Percentiles rank a stretch among this genome's conserved stretches.
phyloP scores from a whole-genome alignment of 2,113 vertebrate genomes.

The Holacanthus passer region DNA sequence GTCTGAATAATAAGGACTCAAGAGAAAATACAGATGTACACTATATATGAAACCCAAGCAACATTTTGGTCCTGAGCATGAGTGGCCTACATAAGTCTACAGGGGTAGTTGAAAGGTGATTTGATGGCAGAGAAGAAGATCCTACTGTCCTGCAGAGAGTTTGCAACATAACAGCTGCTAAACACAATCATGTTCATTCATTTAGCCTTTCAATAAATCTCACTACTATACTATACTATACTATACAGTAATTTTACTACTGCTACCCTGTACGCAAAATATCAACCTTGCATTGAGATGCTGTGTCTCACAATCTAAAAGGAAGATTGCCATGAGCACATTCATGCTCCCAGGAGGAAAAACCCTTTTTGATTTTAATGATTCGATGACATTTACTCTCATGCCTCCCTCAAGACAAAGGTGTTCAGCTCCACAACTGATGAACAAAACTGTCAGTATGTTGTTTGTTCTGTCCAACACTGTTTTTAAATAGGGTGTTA shows the following conservation, averaged over 20 bases:
- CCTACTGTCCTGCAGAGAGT: neutral
- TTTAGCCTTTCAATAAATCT: neutral
- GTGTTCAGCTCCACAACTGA: neutral
- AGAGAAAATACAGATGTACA: slow-evolving; percentile 68
- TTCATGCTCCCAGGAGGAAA: neutral
- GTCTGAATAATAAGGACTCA: slow-evolving; percentile 86
- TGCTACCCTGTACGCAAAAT: neutral
- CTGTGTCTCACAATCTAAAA: neutral
- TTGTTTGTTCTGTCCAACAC: neutral
- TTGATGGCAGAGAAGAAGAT: neutral
- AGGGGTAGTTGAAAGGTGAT: neutral
- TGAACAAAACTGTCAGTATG: neutral
- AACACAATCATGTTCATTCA: too few relatives aligned
- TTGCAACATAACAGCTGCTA: neutral
- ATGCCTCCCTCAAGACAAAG: neutral
- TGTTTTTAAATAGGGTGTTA: neutral
- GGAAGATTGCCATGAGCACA: neutral
- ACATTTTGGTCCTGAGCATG: too few relatives aligned
- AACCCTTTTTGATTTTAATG: neutral
- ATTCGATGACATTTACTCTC: neutral
- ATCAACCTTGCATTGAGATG: neutral
- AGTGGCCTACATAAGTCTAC: too few relatives aligned
- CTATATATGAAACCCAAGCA: too few relatives aligned
- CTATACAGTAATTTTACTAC: neutral
- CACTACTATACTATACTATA: neutral